Conservation (phyloP, 2,113 vertebrate genomes). For the Coreoperca whiteheadi region DNA sequence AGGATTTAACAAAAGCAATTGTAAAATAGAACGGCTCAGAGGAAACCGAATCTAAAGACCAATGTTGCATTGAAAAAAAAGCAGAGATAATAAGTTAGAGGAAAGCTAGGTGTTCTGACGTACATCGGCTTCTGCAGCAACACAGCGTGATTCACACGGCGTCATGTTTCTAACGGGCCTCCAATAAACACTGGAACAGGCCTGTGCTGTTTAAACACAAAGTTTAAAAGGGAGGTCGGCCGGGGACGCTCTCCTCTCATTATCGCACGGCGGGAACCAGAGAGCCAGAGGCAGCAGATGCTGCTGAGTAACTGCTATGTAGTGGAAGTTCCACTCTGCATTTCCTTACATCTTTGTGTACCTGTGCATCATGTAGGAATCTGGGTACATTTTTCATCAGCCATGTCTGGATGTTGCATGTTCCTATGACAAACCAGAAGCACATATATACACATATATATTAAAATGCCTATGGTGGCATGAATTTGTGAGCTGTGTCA, state of each 20-base stretch:
- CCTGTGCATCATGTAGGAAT: background rate
- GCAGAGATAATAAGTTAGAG: background rate
- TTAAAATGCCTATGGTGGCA: background rate
- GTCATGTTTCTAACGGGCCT: slow-evolving; percentile 62
- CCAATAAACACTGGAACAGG: slow-evolving; percentile 65
- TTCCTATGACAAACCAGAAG: background rate
- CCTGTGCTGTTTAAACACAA: slow-evolving; percentile 55
- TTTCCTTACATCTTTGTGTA: background rate
- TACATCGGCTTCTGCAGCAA: background rate
- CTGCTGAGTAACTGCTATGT: background rate
- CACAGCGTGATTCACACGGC: slow-evolving; percentile 53
- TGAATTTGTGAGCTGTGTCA: background rate
- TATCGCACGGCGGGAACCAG: slow-evolving; percentile 29
- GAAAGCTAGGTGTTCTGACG: background rate
- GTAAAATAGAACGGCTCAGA: background rate
- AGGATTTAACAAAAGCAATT: background rate
- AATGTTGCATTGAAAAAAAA: background rate
- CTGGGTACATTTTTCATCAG: background rate
- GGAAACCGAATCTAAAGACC: background rate
- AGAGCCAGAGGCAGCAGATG: slow-evolving; percentile 29
- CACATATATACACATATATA: background rate
- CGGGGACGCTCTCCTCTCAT: slow-evolving; percentile 53
- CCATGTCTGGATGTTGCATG: background rate
- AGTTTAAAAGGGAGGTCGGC: slow-evolving; percentile 61
- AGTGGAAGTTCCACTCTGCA: background rate